Evolutionary conservation across 2,113 vertebrate genomes (phyloP), one percentile per base, ranked within the genome.

Genomic region (Scatophagus argus): DNA sequence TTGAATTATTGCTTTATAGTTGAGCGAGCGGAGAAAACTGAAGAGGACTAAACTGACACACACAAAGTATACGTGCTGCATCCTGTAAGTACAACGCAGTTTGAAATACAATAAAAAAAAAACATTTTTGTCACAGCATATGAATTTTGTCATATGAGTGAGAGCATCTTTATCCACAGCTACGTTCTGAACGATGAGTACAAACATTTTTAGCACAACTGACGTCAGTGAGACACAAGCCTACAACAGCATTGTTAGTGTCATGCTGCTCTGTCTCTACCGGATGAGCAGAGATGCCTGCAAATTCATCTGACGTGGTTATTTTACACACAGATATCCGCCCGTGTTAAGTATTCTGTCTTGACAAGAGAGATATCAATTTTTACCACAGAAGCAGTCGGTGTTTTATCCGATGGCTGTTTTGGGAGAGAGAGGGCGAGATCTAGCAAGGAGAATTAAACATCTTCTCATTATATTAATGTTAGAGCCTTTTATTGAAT

Each of bases 401-500:
- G 29, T 12, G 21, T 34, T 77, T 81, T 29, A 73, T 73, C 52
- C 72, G 32, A n/a, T 29, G 32, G 34, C 65, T 76, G 71, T 56
- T 72, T 36, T 62, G 51, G 61, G 79, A 51, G 10, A 72, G 46
- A 65, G n/a, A 59, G 72, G 27, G 32, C n/a, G 41, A 63, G 39
- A 73, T 80, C 75, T 21, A 56, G 73, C 60, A 79, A 79, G 77
- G 76, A 84, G 69, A 87, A 86, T 83, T 82, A 81, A 89, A 90
- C 52, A 77, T 73, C 51, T 51, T 60, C 52, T 88, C 69, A 75
- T 90, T 83, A 87, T 56, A 52, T 74, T 49, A 86, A 86, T 78
- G 77, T 72, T 86, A 82, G 85, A 81, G 80, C 54, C 54, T 85
- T 83, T 85, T 79, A 90, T 85, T 85, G 61, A 86, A 89, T 84